Base-by-base conservation (phyloP, 2,888 invertebrate species). In the Clostera curtula region DNA sequence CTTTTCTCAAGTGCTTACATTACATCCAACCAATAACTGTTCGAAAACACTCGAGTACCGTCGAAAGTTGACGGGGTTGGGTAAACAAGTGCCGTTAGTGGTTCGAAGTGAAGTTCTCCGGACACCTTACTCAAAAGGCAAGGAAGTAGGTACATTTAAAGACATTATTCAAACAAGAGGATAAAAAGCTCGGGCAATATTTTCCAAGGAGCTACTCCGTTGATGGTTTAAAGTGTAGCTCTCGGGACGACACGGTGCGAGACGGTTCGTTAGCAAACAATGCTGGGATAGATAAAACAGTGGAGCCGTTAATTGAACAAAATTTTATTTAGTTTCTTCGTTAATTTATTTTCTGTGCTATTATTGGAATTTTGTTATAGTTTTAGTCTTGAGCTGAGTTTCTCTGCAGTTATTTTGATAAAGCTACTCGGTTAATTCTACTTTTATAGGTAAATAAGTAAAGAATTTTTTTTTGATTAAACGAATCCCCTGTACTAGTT, bases 101-200 rank as follows among this genome's bases (percentile, higher is more conserved):
- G 82, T 76, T 73, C 53, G 56, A 66, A 71, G 65, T 73, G 61
- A 60, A 69, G 65, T 72, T 76, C 73, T 67, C 68, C 61, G 65
- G 76, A 70, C 76, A 82, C 80, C 82, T 80, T 73, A 63, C 67
- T 72, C 66, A 71, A 76, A 76, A 71, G 71, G 72, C 69, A 61
- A 62, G 65, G 59, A 58, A 76, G 79, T n/a, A n/a, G n/a, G n/a
- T 75, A 75, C 77, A 66, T 73, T 79, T 75, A 76, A 75, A 71
- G 68, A 70, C 74, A 80, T 82, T 79, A 82, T 82, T 82, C 82
- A 80, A 83, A 82, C 80, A 79, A 79, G 76, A 71, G 70, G 75
- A 77, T 82, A 80, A 82, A 82, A 82, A 82, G 77, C 75, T 69
- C 56, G 63, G 75, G 74, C 75, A 79, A 83, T 82, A 83, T 83